Evolutionary conservation across 1,140 invertebrate species (phyloP), one percentile per base, ranked within the genome.

Genomic region (Bradynema listronoti): DNA sequence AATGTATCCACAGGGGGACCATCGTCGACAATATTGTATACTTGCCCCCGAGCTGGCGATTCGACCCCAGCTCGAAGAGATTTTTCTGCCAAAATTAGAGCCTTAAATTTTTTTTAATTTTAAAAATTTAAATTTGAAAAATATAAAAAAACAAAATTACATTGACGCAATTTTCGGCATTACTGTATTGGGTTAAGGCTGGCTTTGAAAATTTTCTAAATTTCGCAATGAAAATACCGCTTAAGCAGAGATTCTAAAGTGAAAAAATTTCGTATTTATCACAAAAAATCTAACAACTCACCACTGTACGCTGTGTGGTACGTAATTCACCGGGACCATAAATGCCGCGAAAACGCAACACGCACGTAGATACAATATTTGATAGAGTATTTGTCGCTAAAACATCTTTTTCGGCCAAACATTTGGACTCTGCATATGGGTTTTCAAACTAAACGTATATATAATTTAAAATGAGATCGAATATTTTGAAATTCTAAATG

Each of bases 241-340:
- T 59, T 30, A 62, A 24, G 61, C 57, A 61, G 19, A 61, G 19
- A 14, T 34, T 42, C 32, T 61, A 39, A 39, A 19, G 11, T 39
- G 11, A 39, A 22, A 36, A 56, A 54, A n/a, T 27, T 46, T 39
- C 1, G 39, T 19, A 14, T 56, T 16, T 58, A 9, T 45, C 6
- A 68, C 24, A 29, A 16, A 47, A 14, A 30, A 27, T 55, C 59
- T 24, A 19, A 16, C 39, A 55, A 69, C 49, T 65, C 9, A 70
- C 67, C 55, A 61, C 68, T 32, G 54, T 68, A 7, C 62, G 41
- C 30, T 67, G 56, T 22, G 59, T 63, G n/a, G 25, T 56, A 16
- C 67, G 42, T 22, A 67, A 46, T 46, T 69, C 67, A 32, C 68
- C 67, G 22, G 67, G 67, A 9, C 67, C 67, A 56, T 71, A 69